Percentiles rank a stretch among this genome's conserved stretches.
Conservation (phyloP, 1,140 invertebrate species). For the Ditylenchus dipsaci region DNA sequence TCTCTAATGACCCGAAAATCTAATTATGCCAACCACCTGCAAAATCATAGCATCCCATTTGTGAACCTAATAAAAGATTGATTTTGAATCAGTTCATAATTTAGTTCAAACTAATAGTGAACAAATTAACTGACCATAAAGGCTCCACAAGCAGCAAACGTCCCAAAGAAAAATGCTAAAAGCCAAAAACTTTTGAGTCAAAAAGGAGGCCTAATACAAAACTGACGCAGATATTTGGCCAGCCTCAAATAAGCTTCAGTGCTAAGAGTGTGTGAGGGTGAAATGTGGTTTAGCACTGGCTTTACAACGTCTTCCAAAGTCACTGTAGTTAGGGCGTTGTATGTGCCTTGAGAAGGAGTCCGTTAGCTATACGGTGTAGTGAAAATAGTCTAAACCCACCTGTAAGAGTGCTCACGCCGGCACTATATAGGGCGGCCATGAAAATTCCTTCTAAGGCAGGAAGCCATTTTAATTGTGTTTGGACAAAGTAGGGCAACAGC, state of each 20-base stretch:
- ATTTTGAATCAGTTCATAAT: no score
- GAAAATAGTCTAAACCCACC: no score
- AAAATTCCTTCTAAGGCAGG: constrained; percentile 41
- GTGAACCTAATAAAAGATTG: no score
- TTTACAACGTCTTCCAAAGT: constrained; percentile 41
- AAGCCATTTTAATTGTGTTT: constrained; percentile 25
- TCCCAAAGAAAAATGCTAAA: constrained; percentile 41
- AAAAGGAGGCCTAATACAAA: neutral
- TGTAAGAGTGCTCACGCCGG: constrained; percentile 43
- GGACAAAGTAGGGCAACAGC: constrained; percentile 28
- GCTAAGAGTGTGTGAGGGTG: neutral
- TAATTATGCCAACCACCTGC: constrained; percentile 38
- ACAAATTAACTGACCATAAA: no score
- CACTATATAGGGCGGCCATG: constrained; percentile 31
- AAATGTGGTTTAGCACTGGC: neutral
- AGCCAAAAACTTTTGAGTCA: constrained; percentile 17
- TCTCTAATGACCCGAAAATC: no score
- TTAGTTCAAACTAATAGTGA: no score
- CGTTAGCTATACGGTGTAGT: no score
- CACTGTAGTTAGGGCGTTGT: constrained; percentile 44
- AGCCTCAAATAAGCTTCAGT: constrained; percentile 1
- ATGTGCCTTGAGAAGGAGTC: no score
- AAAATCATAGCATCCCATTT: constrained; percentile 36
- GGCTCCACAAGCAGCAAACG: constrained; percentile 21
- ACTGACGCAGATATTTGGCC: constrained; percentile 29